Base-by-base conservation (phyloP, 2,797 vertebrate genomes). In the Coendou prehensilis region DNA sequence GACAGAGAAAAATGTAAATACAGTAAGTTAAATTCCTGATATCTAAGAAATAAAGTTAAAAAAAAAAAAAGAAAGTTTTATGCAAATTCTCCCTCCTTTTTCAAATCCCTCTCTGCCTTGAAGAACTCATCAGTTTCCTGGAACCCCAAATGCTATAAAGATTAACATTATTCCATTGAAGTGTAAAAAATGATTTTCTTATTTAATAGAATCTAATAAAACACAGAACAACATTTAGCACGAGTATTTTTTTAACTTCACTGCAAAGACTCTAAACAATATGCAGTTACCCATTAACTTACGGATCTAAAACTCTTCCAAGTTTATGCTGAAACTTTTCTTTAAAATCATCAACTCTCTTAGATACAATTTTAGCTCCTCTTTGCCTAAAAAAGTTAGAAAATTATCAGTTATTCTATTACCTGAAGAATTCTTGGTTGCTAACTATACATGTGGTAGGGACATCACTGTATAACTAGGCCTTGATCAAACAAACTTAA, bases 271-370 rank as follows among this genome's bases (percentile, higher is more conserved):
- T 41, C 56, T 85, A 22, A 56, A 54, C 30, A 67, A 56, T 85
- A 84, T 23, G 15, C 87, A 96, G 6, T 85, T 57, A 81, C 69
- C 67, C 23, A 64, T 88, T 91, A 95, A 98, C 99, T 98, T 98
- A 99, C 99, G 94, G 98, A 97, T 98, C 98, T 82, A 97, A 96
- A 63, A 96, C 97, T 98, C 98, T 98, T 96, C 99, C 99, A 93
- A 98, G 61, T 90, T 99, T 98, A 96, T 98, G 96, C 0, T 98
- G 98, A 95, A 98, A 98, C 89, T 98, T 99, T 96, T 99, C 98
- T 87, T 98, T 98, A 93, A 99, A 99, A 98, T 99, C 98, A 83
- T 98, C 98, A n/a, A 96, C 98, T 98, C 93, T 98, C 96, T 98
- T 99, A 83, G 99, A 99, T 52, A 98, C 89, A 4, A 99, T 14